Evolutionary conservation across 2,888 invertebrate species (phyloP).

Genomic region (Trichacis sp.): DNA sequence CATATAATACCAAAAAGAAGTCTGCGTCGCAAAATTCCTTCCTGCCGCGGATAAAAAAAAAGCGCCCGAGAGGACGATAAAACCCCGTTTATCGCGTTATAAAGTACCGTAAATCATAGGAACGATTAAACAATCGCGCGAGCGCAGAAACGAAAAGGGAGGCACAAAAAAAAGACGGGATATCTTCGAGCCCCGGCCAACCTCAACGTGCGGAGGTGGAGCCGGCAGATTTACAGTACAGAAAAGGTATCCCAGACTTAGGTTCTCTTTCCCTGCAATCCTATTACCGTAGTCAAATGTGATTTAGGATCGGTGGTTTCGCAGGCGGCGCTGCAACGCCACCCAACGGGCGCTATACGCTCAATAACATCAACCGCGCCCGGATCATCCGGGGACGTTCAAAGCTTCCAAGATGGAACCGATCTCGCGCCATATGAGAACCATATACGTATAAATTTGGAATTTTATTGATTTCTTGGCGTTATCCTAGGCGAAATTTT

Average conservation of each 20-base stretch:
- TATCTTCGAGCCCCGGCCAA: too few species aligned
- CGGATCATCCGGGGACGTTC: too few species aligned
- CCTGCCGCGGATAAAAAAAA: not conserved
- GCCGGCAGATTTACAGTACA: slow-evolving; percentile 28
- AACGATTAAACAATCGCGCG: slow-evolving; percentile 13
- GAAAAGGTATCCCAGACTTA: slow-evolving; percentile 52
- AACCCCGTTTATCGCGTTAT: slow-evolving; percentile 10
- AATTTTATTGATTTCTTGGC: too few species aligned
- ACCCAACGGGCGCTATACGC: slow-evolving; percentile 8
- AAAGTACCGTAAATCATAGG: slow-evolving; percentile 11
- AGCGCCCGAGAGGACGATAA: not conserved
- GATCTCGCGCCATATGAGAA: too few species aligned
- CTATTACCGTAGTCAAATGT: slow-evolving; percentile 62
- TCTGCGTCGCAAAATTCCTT: not conserved
- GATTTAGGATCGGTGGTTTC: slow-evolving; percentile 62
- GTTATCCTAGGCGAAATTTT: too few species aligned
- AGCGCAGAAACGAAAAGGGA: not conserved
- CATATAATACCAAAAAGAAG: not conserved
- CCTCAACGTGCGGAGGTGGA: slow-evolving; percentile 8
- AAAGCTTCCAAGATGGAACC: too few species aligned
- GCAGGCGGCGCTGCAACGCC: slow-evolving; percentile 7
- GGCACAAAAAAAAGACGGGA: not conserved
- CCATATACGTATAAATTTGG: too few species aligned
- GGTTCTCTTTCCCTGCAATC: slow-evolving; percentile 50
- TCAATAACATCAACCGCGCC: not conserved